A percentile compares a stretch with the other conserved stretches of the same genome.
Conservation (phyloP, 2,888 invertebrate species). For the Cephus runcator region DNA sequence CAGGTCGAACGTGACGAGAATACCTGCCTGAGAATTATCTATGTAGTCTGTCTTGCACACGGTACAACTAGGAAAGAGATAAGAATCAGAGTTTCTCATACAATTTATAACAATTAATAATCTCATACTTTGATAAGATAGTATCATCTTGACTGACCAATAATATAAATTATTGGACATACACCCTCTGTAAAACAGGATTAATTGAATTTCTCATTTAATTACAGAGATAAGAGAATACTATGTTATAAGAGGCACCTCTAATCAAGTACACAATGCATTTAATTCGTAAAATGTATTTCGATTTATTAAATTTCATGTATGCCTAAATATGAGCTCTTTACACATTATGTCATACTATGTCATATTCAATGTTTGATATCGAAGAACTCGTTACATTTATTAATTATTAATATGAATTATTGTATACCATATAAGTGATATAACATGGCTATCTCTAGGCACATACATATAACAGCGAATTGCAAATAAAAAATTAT, state of each 20-base stretch:
- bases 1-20: neutral
- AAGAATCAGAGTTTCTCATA: neutral
- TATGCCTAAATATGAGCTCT: slow-evolving; percentile 65
- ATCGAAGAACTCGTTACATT: slow-evolving; percentile 61
- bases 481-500: slow-evolving; percentile 62
- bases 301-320: slow-evolving; percentile 65
- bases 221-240: neutral
- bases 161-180: neutral
- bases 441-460: slow-evolving; percentile 57
- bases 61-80: neutral
- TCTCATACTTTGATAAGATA: neutral
- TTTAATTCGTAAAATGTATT: slow-evolving; percentile 63
- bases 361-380: slow-evolving; percentile 51
- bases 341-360: slow-evolving; percentile 51
- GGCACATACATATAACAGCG: slow-evolving; percentile 63
- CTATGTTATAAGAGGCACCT: neutral
- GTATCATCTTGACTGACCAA: neutral
- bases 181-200: neutral
- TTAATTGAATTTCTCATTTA: neutral
- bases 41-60: neutral
- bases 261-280: neutral
- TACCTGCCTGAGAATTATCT: neutral
- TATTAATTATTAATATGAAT: slow-evolving; percentile 52
- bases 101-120: neutral
- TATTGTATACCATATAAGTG: slow-evolving; percentile 55